Evolutionary conservation across 1,140 invertebrate species (phyloP).

Genomic region (Drosophila gunungcola): DNA sequence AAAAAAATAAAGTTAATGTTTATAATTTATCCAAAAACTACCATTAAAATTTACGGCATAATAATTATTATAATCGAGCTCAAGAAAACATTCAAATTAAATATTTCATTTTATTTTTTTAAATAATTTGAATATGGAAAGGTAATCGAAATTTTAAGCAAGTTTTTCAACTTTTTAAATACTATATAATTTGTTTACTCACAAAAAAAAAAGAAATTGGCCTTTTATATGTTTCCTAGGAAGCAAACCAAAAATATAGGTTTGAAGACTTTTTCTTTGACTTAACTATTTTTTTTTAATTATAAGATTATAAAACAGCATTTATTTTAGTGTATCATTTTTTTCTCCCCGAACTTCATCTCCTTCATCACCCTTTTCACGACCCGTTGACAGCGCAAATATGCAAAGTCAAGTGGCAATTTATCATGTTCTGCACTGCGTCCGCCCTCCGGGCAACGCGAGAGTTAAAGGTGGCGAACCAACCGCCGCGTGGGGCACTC

Average conservation of each 20-base stretch:
- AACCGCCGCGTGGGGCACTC: constrained; percentile 26
- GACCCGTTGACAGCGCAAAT: constrained; percentile 64
- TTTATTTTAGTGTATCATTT: not conserved
- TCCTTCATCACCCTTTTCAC: constrained; percentile 29
- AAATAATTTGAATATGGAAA: too few relatives aligned
- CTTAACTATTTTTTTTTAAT: not conserved
- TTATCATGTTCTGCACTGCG: constrained; percentile 67
- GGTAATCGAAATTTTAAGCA: too few relatives aligned
- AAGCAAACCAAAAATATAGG: too few relatives aligned
- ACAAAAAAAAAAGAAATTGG: too few relatives aligned
- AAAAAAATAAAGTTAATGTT: not conserved
- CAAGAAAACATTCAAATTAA: too few relatives aligned
- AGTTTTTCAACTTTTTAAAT: too few relatives aligned
- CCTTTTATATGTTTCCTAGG: too few relatives aligned
- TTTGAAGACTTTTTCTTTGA: too few relatives aligned
- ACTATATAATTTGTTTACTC: too few relatives aligned
- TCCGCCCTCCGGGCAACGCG: constrained; percentile 3
- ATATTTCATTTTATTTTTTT: too few relatives aligned
- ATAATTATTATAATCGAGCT: too few relatives aligned
- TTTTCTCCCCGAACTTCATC: constrained; percentile 6
- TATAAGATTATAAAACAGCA: not conserved
- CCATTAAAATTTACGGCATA: too few relatives aligned
- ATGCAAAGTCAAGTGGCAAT: constrained; percentile 82
- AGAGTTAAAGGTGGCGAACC: constrained; percentile 20
- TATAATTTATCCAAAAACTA: not conserved